Base-by-base conservation (phyloP, 2,888 invertebrate species). In the Fragum sueziense region DNA sequence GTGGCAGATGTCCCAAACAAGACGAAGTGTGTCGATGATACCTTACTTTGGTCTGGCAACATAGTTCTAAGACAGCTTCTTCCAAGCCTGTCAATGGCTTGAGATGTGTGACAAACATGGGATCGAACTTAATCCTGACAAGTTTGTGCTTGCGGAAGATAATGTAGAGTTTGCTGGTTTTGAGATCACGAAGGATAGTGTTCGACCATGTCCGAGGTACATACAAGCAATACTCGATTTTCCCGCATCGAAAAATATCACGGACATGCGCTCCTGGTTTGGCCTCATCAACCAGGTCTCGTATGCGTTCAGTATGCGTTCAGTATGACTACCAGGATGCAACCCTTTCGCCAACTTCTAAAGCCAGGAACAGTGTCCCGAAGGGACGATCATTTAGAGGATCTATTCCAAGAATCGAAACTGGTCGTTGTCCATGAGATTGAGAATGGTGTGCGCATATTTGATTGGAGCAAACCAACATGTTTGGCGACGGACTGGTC, bases 401-500 rank as follows among this genome's bases (percentile, higher is more conserved):
- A 59, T 0, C 22, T 82, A 0, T 80, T 85, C 70, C 27, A 41
- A 59, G 57, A 80, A 79, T 37, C 76, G 69, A 62, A 85, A 54
- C 11, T n/a, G 0, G n/a, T 74, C 3, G 85, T 87, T 57, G 71
- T 83, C 41, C 78, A 29, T 4, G 83, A 84, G 59, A 84, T 87
- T 22, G 76, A 85, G 65, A 6, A 81, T 33, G 86, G 86, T 14
- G 86, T 86, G 0, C 70, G 67, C 25, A 87, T 86, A 67, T 87
- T 85, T 77, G 82, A 86, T 77, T 68, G 73, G 33, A 68, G 29
- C 25, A 85, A 83, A 70, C 86, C 87, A 22, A 87, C 85, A 14
- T 88, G 88, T 79, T 73, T 88, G 29, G 86, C 85, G 1, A 88
- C 88, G 11, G 86, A 88, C 68, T 88, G 87, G 65, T 54, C 85